Percentiles rank a stretch among this genome's conserved stretches.
These are phyloP conservation scores for Bursaphelenchus okinawaensis DNA, from an alignment of 2,888 invertebrate species.

Conservation along the genomic window DNA sequence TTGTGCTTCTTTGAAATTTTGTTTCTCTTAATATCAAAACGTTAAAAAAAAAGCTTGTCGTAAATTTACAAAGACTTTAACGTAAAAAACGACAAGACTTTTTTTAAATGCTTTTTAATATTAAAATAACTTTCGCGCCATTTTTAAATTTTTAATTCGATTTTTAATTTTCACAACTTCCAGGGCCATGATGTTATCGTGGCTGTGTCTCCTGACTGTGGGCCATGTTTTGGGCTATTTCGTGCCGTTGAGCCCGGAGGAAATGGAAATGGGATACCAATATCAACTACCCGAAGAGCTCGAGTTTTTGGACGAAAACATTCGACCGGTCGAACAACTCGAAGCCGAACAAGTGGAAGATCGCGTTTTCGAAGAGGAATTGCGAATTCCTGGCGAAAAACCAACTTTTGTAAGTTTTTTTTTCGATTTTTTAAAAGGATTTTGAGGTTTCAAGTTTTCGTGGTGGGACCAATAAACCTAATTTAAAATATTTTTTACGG, in stretches of 20 bases:
- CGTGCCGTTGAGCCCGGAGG: not conserved
- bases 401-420: not conserved
- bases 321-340: not conserved
- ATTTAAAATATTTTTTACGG: no score
- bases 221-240: not conserved
- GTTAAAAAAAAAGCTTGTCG: no score
- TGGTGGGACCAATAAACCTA: no score
- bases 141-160: not conserved
- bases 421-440: no score
- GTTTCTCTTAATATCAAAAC: no score
- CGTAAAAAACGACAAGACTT: no score
- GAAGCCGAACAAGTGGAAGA: not conserved
- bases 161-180: not conserved
- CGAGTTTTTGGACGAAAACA: not conserved
- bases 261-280: not conserved
- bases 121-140: no score
- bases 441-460: no score
- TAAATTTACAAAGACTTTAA: no score
- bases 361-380: not conserved
- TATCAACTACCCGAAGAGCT: not conserved
- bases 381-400: constrained; percentile 10
- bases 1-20: no score
- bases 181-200: not conserved
- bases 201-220: not conserved
- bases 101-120: no score